Evolutionary conservation across 1,140 invertebrate species (phyloP), one percentile per base, ranked within the genome.

Genomic region (Papilio polytes): DNA sequence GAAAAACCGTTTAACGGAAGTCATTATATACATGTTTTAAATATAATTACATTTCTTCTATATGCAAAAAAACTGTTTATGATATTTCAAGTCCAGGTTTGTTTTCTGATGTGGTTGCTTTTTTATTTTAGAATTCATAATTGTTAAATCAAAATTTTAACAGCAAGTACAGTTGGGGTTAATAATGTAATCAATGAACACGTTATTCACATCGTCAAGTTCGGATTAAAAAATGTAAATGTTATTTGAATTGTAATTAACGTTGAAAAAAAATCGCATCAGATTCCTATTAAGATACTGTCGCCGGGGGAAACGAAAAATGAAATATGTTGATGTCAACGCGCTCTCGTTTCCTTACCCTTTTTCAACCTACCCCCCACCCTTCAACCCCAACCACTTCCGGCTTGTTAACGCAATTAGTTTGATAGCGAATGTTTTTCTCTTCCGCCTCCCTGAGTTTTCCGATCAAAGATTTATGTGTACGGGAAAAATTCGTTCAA

Each of bases 281-380:
- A 74, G 73, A 74, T 74, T 51, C 44, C 44, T 74, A 74, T 74
- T 74, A 74, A 74, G 73, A 74, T 74, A 74, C 44, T 74, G 73
- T 74, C 73, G 46, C 20, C 73, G 73, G 26, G 63, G 63, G 22
- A 31, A 31, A 66, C 26, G 73, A 51, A 74, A 74, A 74, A 74
- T 46, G 44, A 74, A 74, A 74, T 48, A 74, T 74, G 73, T 48
- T 48, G 44, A 74, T 74, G 73, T 74, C 73, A 74, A 48, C 73
- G 73, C 44, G 73, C 73, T 74, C 73, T 48, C 73, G 46, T 74
- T 74, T 74, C 73, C 44, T 74, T 51, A 74, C 73, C 73, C 73
- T 74, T 74, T 74, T 74, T 46, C 44, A 51, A 73, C 18, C 36
- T 26, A 31, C 10, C 66, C 22, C n/a, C 41, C 18, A 2, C n/a